These are phyloP conservation scores for Taenaris catops DNA, from an alignment of 2,888 invertebrate genomes.

Conservation along the genomic window DNA sequence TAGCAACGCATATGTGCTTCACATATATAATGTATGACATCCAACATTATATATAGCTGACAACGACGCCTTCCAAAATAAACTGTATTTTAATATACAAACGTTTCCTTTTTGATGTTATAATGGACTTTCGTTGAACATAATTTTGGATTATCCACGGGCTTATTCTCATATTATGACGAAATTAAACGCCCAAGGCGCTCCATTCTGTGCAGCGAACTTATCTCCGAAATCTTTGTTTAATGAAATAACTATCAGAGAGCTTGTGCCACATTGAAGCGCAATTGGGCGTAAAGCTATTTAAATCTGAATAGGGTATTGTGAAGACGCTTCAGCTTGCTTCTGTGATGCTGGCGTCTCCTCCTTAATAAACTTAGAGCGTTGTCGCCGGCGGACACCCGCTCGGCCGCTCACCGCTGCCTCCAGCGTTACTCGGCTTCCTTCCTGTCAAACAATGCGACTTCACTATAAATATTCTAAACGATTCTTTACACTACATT, in stretches of 20 bases:
- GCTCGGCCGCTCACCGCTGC: slow-evolving; percentile 38
- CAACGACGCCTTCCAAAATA: too few species aligned
- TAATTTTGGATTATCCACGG: slow-evolving; percentile 12
- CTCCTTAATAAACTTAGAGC: slow-evolving; percentile 73
- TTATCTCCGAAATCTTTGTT: slow-evolving; percentile 53
- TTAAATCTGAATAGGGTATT: slow-evolving; percentile 78
- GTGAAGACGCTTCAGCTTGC: slow-evolving; percentile 75
- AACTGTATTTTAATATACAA: too few species aligned
- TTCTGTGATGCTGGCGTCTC: slow-evolving; percentile 56
- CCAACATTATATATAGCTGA: too few species aligned
- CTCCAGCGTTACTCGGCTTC: slow-evolving; percentile 36
- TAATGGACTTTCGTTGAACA: slow-evolving; percentile 10
- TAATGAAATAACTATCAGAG: slow-evolving; percentile 72
- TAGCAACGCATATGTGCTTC: slow-evolving; percentile 57
- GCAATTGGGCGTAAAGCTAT: slow-evolving; percentile 79
- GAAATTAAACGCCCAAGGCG: slow-evolving; percentile 26
- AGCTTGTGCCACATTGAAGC: slow-evolving; percentile 67
- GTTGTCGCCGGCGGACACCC: slow-evolving; percentile 48
- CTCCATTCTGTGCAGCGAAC: slow-evolving; percentile 38
- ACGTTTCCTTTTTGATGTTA: too few species aligned
- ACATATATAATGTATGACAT: too few species aligned
- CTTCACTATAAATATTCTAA: slow-evolving; percentile 3
- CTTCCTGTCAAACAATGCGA: slow-evolving; percentile 1
- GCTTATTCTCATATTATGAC: slow-evolving; percentile 15
- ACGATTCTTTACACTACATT: too few species aligned